Base-by-base conservation (phyloP, 2,113 vertebrate genomes). In the Canis aureus region DNA sequence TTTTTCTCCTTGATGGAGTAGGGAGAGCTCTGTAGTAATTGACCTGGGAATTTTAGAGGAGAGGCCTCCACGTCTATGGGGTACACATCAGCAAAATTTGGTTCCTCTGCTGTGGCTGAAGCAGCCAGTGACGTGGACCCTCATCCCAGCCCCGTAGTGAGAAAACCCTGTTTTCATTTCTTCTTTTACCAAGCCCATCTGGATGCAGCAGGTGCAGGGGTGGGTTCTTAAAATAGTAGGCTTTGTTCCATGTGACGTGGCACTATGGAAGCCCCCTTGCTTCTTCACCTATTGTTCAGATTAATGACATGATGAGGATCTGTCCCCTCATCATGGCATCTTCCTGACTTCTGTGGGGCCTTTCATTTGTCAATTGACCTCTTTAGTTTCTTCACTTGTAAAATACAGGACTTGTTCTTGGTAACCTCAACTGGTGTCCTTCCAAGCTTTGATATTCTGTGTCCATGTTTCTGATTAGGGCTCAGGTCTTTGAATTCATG, bases 141-240 rank as follows among this genome's bases (percentile, higher is more conserved):
- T 51, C 15, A 19, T 0, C 9, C 38, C 27, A 71, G 78, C 32
- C 22, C 35, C 0, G 1, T 57, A 89, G 73, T 89, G 95, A 97
- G 69, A 95, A 97, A 89, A 84, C 17, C 10, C 22, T 73, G 71
- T 96, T 98, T 97, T 97, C 96, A 64, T 96, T 98, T 98, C 97
- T 97, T 89, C 82, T 97, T 97, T 97, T 57, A 38, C 35, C 23
- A 35, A 64, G 86, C 89, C 89, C 96, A 98, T 96, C 98, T 98
- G 97, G 43, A 10, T 38, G 67, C 76, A 81, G 71, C 98, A 98
- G 98, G 97, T 98, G 97, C 95, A 87, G 43, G 64, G 86, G 38
- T n/a, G 1, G 51, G 19, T 22, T 69, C 98, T 83, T 74, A 98
- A 98, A 98, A 98, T 97, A 98, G 95, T 94, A 97, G 19, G 1